These are phyloP conservation scores for Brachyptera risi DNA, from an alignment of 2,888 invertebrate genomes.

Conservation along the genomic window DNA sequence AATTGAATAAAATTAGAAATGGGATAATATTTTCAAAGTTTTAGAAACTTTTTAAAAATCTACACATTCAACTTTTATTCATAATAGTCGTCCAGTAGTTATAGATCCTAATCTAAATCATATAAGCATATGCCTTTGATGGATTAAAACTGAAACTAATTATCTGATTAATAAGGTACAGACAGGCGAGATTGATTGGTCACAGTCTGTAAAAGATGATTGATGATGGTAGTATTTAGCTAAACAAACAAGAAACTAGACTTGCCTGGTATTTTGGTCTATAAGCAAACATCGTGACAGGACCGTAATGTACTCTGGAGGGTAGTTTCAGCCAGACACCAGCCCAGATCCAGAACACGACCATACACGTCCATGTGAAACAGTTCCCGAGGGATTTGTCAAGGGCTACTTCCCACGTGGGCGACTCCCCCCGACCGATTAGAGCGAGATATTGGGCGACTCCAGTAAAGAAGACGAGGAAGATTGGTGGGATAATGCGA, in stretches of 20 bases:
- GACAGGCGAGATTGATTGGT: no score
- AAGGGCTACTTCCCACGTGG: constrained; percentile 30
- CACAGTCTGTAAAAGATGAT: neutral
- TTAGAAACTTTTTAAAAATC: no score
- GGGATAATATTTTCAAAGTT: no score
- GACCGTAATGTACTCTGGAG: constrained; percentile 44
- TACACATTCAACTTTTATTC: no score
- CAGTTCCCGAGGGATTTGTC: constrained; percentile 37
- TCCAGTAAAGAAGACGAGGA: constrained; percentile 40
- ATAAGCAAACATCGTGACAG: constrained; percentile 48
- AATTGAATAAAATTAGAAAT: no score
- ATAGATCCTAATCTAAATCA: no score
- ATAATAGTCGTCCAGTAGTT: no score
- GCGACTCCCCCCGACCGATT: constrained; percentile 36
- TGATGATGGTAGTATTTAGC: no score
- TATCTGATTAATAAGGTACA: no score
- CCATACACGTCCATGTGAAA: constrained; percentile 40
- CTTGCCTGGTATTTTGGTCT: constrained; percentile 42
- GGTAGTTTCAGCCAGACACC: constrained; percentile 45
- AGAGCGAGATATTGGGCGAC: constrained; percentile 40
- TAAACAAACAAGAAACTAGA: neutral
- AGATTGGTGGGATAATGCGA: constrained; percentile 40
- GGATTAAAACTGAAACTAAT: no score
- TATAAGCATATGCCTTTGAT: no score
- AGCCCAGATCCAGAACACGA: constrained; percentile 42